phyloP scores from a whole-genome alignment of 1,140 invertebrate species.

The Lerema accius region DNA sequence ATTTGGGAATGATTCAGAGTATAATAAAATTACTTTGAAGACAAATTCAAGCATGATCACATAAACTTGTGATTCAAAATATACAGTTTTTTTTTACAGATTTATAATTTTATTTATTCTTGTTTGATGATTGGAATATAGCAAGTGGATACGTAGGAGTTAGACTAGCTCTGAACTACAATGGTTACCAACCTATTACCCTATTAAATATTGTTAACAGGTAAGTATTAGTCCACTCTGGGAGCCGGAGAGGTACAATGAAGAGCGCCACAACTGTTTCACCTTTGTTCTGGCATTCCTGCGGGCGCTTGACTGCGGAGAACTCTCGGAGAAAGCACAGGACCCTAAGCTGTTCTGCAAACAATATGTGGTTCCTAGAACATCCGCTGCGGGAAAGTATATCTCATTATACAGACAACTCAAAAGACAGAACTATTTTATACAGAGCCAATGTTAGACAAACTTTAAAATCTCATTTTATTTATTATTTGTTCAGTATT shows the following conservation, averaged over 20 bases:
- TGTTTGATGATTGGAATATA: too few species aligned
- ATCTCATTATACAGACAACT: slow-evolving; percentile 90
- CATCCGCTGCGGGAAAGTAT: slow-evolving; percentile 90
- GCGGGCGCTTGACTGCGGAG: slow-evolving; percentile 85
- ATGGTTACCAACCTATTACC: too few species aligned
- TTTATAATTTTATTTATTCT: too few species aligned
- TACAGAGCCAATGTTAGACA: slow-evolving; percentile 73
- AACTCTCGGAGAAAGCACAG: slow-evolving; percentile 85
- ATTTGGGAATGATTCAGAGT: too few species aligned
- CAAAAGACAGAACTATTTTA: slow-evolving; percentile 77
- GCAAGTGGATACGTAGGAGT: too few species aligned
- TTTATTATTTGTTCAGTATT: slow-evolving; percentile 72
- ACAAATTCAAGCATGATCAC: too few species aligned
- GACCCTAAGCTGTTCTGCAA: slow-evolving; percentile 88
- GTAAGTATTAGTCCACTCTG: slow-evolving; percentile 85
- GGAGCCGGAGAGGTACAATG: slow-evolving; percentile 87
- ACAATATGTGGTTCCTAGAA: slow-evolving; percentile 89
- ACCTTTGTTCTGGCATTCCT: slow-evolving; percentile 91
- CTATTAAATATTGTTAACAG: slow-evolving; percentile 74
- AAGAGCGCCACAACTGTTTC: slow-evolving; percentile 90
- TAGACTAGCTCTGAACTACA: too few species aligned
- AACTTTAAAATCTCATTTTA: slow-evolving; percentile 40
- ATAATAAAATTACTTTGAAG: too few species aligned
- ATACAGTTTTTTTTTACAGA: too few species aligned
- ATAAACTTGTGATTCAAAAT: too few species aligned